phyloP scores from a whole-genome alignment of 1,140 invertebrate genomes.

The Pseudomyrmex flavicornis region DNA sequence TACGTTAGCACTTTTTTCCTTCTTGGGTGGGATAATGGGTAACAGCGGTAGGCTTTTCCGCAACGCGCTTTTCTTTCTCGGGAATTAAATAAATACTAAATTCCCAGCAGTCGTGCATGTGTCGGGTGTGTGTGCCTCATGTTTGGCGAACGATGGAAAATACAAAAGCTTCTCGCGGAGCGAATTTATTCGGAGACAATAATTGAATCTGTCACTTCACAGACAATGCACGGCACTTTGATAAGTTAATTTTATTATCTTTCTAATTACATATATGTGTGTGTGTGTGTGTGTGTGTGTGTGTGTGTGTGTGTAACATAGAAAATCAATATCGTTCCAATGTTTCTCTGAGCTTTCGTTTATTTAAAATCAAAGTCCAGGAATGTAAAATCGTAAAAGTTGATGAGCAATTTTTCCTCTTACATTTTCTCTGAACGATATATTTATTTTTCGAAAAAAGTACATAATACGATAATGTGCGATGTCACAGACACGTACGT shows the following conservation, averaged over 20 bases:
- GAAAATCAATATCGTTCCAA: not conserved
- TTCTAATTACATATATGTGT: no score
- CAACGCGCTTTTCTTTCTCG: conserved; percentile 15
- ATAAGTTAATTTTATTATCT: not conserved
- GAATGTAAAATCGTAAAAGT: not conserved
- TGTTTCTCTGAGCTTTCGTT: not conserved
- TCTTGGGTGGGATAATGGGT: conserved; percentile 40
- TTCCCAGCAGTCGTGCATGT: not conserved
- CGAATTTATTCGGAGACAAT: not conserved
- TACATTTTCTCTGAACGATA: no score
- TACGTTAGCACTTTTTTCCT: conserved; percentile 62
- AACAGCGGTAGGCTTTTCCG: conserved; percentile 47
- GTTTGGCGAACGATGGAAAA: not conserved
- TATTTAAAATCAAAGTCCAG: not conserved
- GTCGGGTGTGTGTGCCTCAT: not conserved
- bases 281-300: no score
- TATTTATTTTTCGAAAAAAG: no score
- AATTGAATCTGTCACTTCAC: not conserved
- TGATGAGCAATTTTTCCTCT: not conserved
- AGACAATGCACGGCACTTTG: not conserved
- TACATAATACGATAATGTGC: no score
- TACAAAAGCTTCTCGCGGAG: not conserved
- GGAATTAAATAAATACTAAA: conserved; percentile 49
- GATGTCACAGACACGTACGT: no score
- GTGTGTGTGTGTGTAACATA: not conserved